Percentiles rank a stretch among this genome's conserved stretches.
Conservation (phyloP, 2,888 invertebrate genomes). For the Rhagonycha fulva region DNA sequence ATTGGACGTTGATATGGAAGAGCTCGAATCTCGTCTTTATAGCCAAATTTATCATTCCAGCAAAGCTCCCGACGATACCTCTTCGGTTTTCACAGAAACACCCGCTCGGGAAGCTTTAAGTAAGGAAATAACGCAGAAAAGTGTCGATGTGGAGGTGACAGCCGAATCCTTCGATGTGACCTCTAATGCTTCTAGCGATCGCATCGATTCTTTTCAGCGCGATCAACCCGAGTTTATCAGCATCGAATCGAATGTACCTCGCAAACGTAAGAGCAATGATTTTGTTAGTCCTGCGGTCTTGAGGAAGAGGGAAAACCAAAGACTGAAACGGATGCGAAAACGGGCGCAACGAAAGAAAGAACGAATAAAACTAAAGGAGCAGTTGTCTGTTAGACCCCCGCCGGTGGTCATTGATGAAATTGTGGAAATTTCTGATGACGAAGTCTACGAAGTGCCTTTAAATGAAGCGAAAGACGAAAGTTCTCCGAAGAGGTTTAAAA, state of each 20-base stretch:
- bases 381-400: background rate
- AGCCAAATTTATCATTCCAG: slow-evolving; percentile 46
- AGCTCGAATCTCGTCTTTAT: slow-evolving; percentile 48
- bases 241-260: background rate
- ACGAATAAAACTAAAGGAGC: background rate
- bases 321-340: background rate
- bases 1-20: slow-evolving; percentile 43
- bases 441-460: background rate
- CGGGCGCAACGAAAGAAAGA: background rate
- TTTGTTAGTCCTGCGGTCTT: background rate
- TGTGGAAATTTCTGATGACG: background rate
- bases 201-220: background rate
- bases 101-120: background rate
- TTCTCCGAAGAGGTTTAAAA: background rate
- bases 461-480: background rate
- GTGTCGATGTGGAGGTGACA: background rate
- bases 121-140: background rate
- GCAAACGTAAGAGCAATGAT: background rate
- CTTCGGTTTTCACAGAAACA: background rate
- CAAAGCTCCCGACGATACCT: background rate
- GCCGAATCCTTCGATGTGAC: background rate
- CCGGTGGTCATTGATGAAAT: background rate
- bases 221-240: background rate
- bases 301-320: background rate
- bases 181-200: background rate